Conservation (phyloP, 1,140 invertebrate genomes). For the Tyrophagus putrescentiae region DNA sequence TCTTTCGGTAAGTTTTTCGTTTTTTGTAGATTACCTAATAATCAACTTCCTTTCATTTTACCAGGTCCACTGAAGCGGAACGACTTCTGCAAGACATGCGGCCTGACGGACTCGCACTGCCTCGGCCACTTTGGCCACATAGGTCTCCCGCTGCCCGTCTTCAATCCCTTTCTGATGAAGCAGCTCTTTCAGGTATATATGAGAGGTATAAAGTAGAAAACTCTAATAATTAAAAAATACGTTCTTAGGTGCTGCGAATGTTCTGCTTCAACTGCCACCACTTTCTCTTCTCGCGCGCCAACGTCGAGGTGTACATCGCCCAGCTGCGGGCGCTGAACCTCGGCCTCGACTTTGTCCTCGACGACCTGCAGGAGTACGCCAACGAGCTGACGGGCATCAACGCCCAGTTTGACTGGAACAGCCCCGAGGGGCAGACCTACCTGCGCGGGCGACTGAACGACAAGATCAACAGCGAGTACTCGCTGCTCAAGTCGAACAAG, state of each 20-base stretch:
- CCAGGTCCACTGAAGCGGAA: conserved; percentile 37
- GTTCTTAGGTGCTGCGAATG: conserved; percentile 44
- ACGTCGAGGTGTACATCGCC: conserved; percentile 41
- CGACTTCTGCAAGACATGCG: conserved; percentile 69
- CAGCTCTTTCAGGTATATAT: conserved; percentile 46
- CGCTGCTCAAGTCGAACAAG: conserved; percentile 9
- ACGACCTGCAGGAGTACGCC: conserved; percentile 39
- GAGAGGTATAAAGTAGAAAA: no score
- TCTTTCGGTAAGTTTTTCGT: conserved; percentile 43
- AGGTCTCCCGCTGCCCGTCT: conserved; percentile 68
- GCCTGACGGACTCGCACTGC: conserved; percentile 50
- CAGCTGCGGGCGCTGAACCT: conserved; percentile 58
- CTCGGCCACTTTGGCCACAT: conserved; percentile 92
- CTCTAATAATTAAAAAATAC: not conserved
- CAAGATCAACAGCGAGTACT: conserved; percentile 18
- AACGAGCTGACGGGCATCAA: not conserved
- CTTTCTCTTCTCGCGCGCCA: conserved; percentile 29
- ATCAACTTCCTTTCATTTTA: conserved; percentile 15
- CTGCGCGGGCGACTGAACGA: conserved; percentile 16
- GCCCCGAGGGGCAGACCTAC: not conserved
- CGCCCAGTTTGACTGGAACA: not conserved
- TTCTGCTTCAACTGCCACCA: conserved; percentile 40
- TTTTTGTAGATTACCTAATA: not conserved
- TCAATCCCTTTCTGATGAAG: conserved; percentile 79
- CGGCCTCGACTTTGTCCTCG: conserved; percentile 54